Evolutionary conservation across 2,888 invertebrate genomes (phyloP).

Genomic region (Paralinhomoeus sp.): DNA sequence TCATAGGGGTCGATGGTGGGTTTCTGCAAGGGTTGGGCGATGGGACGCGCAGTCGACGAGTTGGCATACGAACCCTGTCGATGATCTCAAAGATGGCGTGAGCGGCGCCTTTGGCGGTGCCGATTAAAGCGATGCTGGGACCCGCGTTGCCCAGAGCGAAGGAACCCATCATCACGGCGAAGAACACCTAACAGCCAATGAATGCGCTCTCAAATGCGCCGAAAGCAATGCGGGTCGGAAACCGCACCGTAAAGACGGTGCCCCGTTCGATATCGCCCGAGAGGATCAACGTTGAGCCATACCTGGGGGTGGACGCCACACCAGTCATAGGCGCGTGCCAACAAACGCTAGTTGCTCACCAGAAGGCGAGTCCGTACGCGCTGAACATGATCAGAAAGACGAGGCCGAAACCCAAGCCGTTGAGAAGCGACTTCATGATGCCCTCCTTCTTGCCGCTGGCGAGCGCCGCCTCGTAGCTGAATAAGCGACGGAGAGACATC

Average conservation of each 20-base stretch:
- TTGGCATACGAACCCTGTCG: conserved; percentile 26
- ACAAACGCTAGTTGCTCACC: conserved; percentile 7
- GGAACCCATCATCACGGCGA: conserved; percentile 28
- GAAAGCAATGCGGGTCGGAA: too few species aligned
- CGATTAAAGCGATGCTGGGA: conserved; percentile 52
- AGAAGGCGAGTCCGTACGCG: conserved; percentile 14
- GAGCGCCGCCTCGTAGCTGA: conserved; percentile 11
- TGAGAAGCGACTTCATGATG: conserved; percentile 23
- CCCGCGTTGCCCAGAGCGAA: conserved; percentile 46
- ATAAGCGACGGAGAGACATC: too few species aligned
- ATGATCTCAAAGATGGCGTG: conserved; percentile 34
- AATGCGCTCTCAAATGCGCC: too few species aligned
- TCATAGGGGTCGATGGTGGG: conserved; percentile 29
- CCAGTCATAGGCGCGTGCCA: too few species aligned
- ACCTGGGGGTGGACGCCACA: too few species aligned
- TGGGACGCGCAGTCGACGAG: too few species aligned
- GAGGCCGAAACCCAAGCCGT: conserved; percentile 18
- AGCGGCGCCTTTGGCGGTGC: conserved; percentile 53
- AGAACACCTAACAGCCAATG: not conserved
- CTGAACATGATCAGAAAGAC: conserved; percentile 22
- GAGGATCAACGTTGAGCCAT: conserved; percentile 14
- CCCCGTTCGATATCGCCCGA: conserved; percentile 6
- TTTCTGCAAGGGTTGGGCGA: too few species aligned
- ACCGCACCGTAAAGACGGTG: conserved; percentile 8
- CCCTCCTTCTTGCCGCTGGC: conserved; percentile 25